Base-by-base conservation (phyloP, 1,140 invertebrate genomes). In the Pseudomyrmex sp. region DNA sequence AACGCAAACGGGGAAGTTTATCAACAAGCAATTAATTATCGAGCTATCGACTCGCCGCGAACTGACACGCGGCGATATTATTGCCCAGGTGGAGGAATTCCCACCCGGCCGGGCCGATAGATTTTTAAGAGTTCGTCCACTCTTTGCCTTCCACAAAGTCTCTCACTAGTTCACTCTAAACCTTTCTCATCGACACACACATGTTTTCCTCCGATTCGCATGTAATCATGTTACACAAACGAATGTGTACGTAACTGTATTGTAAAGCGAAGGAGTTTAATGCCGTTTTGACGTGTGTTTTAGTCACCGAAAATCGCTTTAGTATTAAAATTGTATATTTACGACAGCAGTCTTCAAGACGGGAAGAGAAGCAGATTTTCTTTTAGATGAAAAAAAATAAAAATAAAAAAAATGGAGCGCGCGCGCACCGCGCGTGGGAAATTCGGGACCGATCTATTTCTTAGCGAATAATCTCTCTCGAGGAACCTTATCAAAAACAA, bases 101-200 rank as follows among this genome's bases (percentile, higher is more conserved):
- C 35, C 84, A 76, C 46, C 52, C 52, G 63, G 69, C 79, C 63
- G 26, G 50, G 20, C 85, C 86, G 77, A 86, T 89, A 88, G 77
- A 35, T 35, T 91, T 86, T 85, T 88, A 83, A 90, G 75, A 87
- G 74, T 91, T 90, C 85, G 86, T 91, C 90, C 90, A 92, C 84
- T 90, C 73, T 92, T 91, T 92, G 91, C 90, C 91, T 92, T 92
- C 91, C 88, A 90, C 89, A 88, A 82, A 35, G 35, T 85, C 86
- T 85, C 86, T 91, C 85, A 88, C 85, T 89, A 84, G 62, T 86
- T 88, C 86, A 86, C 84, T 88, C 74, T 89, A 35, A 35, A 72
- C 63, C 83, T 86, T 83, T 83, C 50, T 83, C 85, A 84, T 89
- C 46, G 70, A 88, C 74, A 79, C 84, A 82, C 69, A 88, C 74